Evolutionary conservation across 2,797 vertebrate species (phyloP).

Genomic region (Mallotus villosus): DNA sequence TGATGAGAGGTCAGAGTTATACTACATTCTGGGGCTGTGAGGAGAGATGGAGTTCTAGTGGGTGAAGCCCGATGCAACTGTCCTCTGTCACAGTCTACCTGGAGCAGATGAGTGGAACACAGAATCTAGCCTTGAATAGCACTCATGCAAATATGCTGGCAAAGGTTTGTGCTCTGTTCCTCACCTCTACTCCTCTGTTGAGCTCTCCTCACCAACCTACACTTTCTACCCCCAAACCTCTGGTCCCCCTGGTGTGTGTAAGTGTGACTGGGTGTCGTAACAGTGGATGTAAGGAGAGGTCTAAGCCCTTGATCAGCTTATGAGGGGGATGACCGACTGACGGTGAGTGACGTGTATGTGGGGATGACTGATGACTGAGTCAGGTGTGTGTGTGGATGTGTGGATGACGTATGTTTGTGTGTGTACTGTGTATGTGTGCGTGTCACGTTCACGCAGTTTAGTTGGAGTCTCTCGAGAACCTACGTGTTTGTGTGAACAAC

Average conservation of each 20-base stretch:
- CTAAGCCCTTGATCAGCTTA: slow-evolving; percentile 48
- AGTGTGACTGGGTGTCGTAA: slow-evolving; percentile 41
- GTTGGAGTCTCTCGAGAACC: background rate
- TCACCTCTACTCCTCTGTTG: background rate
- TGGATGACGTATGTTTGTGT: background rate
- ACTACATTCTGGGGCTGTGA: no score
- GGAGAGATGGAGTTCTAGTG: no score
- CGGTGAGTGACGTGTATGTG: no score
- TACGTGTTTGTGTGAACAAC: slow-evolving; percentile 5
- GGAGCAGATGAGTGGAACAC: background rate
- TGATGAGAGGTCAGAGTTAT: no score
- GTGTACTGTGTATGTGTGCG: slow-evolving; percentile 3
- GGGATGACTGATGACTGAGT: no score
- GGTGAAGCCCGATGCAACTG: no score
- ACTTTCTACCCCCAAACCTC: slow-evolving; percentile 20
- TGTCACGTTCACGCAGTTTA: background rate
- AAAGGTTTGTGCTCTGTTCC: background rate
- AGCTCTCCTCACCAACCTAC: background rate
- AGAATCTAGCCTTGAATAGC: background rate
- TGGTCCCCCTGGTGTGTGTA: slow-evolving; percentile 35
- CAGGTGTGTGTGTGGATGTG: background rate
- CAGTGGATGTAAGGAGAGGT: slow-evolving; percentile 37
- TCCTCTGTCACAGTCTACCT: background rate
- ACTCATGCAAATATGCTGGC: background rate
- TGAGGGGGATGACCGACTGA: no score